These are phyloP conservation scores for Tyria jacobaeae DNA, from an alignment of 2,888 invertebrate genomes.

Conservation along the genomic window DNA sequence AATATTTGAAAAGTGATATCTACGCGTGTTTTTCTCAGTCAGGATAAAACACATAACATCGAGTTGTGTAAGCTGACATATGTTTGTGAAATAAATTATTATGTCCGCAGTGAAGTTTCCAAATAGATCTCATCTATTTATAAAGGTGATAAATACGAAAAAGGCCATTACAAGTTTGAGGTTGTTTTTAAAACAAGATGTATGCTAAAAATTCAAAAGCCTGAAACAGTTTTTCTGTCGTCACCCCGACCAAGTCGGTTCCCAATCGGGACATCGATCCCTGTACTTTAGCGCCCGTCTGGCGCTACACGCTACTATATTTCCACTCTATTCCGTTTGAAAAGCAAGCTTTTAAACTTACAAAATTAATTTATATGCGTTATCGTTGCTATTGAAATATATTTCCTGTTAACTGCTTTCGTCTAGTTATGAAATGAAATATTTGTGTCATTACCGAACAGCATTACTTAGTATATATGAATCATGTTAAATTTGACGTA, in stretches of 20 bases:
- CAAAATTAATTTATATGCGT: slow-evolving; percentile 26
- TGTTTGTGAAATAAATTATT: slow-evolving; percentile 34
- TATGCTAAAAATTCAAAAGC: slow-evolving; percentile 49
- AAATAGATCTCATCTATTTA: slow-evolving; percentile 23
- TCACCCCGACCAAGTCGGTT: slow-evolving; percentile 61
- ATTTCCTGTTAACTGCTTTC: slow-evolving; percentile 22
- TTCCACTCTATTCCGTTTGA: slow-evolving; percentile 41
- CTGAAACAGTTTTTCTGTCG: slow-evolving; percentile 59
- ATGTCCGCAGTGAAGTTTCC: slow-evolving; percentile 37
- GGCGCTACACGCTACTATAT: slow-evolving; percentile 63
- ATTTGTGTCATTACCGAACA: slow-evolving; percentile 16
- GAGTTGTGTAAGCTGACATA: slow-evolving; percentile 6
- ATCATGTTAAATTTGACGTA: slow-evolving; percentile 34
- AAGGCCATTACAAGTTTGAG: slow-evolving; percentile 37
- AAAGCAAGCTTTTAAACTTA: slow-evolving; percentile 49
- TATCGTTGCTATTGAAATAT: slow-evolving; percentile 18
- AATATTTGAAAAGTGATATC: slow-evolving; percentile 18
- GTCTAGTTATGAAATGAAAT: slow-evolving; percentile 16
- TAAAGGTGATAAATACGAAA: slow-evolving; percentile 35
- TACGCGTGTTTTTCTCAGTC: slow-evolving; percentile 19
- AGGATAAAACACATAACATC: slow-evolving; percentile 20
- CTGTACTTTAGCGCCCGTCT: slow-evolving; percentile 65
- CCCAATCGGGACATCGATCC: slow-evolving; percentile 76
- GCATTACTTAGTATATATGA: slow-evolving; percentile 6
- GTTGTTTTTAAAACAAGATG: slow-evolving; percentile 36